phyloP scores from a whole-genome alignment of 92 coral and sea anemone genomes.

The Porites cylindrica region DNA sequence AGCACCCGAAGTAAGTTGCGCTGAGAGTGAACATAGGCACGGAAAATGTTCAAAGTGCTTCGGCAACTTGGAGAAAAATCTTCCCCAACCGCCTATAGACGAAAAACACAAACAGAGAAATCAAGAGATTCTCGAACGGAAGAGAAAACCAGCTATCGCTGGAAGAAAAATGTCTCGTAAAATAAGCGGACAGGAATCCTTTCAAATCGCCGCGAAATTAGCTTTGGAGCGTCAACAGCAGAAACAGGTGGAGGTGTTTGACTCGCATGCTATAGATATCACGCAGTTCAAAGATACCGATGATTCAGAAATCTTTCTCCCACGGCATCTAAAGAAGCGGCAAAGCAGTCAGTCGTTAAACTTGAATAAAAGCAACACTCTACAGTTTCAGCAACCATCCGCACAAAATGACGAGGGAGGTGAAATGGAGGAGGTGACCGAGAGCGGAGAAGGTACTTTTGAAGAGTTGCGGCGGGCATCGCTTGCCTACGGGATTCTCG shows the following conservation, averaged over 20 bases:
- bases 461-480: constrained; percentile 19
- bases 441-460: not conserved
- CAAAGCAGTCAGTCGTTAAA: constrained; percentile 16
- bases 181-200: constrained; percentile 1
- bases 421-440: not conserved
- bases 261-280: constrained; percentile 80
- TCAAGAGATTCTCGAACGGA: constrained; percentile 19
- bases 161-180: constrained; percentile 5
- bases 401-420: not conserved
- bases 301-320: constrained; percentile 18
- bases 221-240: constrained; percentile 44
- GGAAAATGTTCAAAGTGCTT: constrained; percentile 3
- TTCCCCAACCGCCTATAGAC: constrained; percentile 10
- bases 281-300: constrained; percentile 4
- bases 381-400: not conserved
- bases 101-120: constrained; percentile 29
- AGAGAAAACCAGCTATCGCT: not conserved
- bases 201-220: constrained; percentile 18
- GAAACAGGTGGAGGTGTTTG: constrained; percentile 65
- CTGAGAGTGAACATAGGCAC: constrained; percentile 3
- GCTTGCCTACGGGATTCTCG: not conserved
- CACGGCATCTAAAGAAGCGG: constrained; percentile 43
- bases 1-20: no score
- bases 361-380: not conserved
- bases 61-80: not conserved